Percentiles rank a stretch among this genome's conserved stretches.
phyloP scores from a whole-genome alignment of 2,888 invertebrate species.

The Baronia brevicornis region DNA sequence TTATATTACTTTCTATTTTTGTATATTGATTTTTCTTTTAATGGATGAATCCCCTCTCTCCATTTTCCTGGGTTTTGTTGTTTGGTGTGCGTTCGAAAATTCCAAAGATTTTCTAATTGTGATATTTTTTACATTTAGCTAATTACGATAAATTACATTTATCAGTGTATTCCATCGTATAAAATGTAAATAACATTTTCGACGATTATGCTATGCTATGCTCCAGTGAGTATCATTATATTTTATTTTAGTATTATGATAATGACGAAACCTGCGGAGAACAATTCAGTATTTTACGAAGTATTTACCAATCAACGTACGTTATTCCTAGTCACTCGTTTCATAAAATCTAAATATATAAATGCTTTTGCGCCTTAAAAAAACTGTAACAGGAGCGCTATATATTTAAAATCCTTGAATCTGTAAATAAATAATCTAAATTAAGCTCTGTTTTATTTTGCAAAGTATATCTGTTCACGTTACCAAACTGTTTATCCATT shows the following conservation, averaged over 20 bases:
- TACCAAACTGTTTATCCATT: too few relatives aligned
- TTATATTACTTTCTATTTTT: too few relatives aligned
- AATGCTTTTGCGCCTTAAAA: not conserved
- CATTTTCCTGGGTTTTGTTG: too few relatives aligned
- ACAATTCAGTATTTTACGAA: constrained; percentile 6
- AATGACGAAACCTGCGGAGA: constrained; percentile 1
- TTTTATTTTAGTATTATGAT: not conserved
- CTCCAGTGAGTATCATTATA: constrained; percentile 10
- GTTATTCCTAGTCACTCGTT: constrained; percentile 6
- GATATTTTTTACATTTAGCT: constrained; percentile 23
- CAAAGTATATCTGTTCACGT: too few relatives aligned
- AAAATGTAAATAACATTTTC: constrained; percentile 12
- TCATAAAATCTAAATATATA: not conserved
- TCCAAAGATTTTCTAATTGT: constrained; percentile 24
- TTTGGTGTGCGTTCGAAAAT: too few relatives aligned
- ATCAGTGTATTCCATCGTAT: constrained; percentile 11
- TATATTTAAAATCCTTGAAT: too few relatives aligned
- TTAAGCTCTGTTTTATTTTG: too few relatives aligned
- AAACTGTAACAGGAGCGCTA: too few relatives aligned
- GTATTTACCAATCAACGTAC: constrained; percentile 8
- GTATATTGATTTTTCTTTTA: too few relatives aligned
- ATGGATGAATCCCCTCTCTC: too few relatives aligned
- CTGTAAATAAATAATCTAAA: too few relatives aligned
- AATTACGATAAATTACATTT: constrained; percentile 8
- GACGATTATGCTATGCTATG: constrained; percentile 19